A percentile compares a stretch with the other conserved stretches of the same genome.
These are phyloP conservation scores for Ara ararauna DNA, from an alignment of 2,797 vertebrate species.

Conservation along the genomic window DNA sequence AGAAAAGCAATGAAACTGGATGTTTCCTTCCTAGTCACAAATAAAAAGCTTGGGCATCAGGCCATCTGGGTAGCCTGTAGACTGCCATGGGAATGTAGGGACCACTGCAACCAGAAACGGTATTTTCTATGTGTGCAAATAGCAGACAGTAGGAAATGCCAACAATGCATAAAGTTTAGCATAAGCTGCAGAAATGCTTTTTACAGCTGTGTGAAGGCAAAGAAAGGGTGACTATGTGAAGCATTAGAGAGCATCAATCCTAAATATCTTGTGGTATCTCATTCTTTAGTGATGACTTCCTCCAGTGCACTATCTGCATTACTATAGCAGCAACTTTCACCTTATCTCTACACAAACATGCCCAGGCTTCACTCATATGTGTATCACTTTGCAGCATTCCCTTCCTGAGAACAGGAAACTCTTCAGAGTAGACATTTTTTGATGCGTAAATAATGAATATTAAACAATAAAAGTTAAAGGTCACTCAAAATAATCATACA, in stretches of 20 bases:
- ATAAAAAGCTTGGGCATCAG: neutral
- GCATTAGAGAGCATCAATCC: neutral
- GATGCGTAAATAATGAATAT: neutral
- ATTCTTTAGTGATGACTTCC: neutral
- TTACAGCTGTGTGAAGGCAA: neutral
- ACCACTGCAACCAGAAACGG: neutral
- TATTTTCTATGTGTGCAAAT: neutral
- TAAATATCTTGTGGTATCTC: neutral
- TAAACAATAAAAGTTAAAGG: neutral
- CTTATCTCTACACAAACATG: neutral
- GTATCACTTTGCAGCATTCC: neutral
- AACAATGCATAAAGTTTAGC: neutral
- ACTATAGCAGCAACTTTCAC: neutral
- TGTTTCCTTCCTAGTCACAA: neutral
- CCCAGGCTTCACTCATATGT: neutral
- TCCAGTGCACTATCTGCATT: neutral
- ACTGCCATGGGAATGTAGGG: neutral
- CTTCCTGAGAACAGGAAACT: neutral
- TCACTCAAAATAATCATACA: neutral
- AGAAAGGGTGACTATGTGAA: neutral
- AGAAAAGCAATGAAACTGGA: neutral
- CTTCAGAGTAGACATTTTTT: neutral
- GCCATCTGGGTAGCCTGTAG: neutral
- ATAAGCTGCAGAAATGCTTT: neutral
- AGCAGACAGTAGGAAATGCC: neutral